Evolutionary conservation across 2,888 invertebrate species (phyloP).

Genomic region (Asteroscopus sphinx): DNA sequence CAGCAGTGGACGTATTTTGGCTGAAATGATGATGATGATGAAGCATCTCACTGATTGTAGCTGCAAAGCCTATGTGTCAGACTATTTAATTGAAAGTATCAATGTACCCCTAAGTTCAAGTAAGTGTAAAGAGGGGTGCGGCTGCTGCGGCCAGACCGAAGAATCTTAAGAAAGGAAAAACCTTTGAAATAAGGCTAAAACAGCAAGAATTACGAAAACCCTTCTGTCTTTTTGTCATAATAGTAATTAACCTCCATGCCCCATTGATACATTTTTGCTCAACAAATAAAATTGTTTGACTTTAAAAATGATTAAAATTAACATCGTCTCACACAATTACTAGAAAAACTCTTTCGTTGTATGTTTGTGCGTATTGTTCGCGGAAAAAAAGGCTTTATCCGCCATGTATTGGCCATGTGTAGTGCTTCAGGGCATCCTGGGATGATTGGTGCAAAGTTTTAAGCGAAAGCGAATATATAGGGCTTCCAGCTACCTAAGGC

Average conservation of each 20-base stretch:
- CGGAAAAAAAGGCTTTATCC: conserved; percentile 54
- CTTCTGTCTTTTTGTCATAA: not conserved
- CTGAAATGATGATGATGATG: no score
- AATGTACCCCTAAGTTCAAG: no score
- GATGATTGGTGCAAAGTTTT: conserved; percentile 46
- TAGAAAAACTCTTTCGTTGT: conserved; percentile 44
- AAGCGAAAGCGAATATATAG: conserved; percentile 30
- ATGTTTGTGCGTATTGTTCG: conserved; percentile 48
- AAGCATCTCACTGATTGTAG: no score
- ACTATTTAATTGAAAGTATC: no score
- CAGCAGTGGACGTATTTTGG: no score
- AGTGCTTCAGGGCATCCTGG: conserved; percentile 72
- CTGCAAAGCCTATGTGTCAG: no score
- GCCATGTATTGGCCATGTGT: conserved; percentile 74
- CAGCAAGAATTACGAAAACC: not conserved
- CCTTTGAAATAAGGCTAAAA: no score
- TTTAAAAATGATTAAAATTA: conserved; percentile 30
- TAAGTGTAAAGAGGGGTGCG: no score
- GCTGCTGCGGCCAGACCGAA: no score
- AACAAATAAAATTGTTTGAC: conserved; percentile 23
- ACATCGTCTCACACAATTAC: conserved; percentile 48
- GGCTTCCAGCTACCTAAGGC: not conserved
- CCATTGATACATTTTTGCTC: conserved; percentile 13
- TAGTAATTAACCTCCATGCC: conserved; percentile 8
- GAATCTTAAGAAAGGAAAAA: no score